Evolutionary conservation across 2,797 vertebrate species (phyloP), one percentile per base, ranked within the genome.

Genomic region (Gymnoscopelus braueri): DNA sequence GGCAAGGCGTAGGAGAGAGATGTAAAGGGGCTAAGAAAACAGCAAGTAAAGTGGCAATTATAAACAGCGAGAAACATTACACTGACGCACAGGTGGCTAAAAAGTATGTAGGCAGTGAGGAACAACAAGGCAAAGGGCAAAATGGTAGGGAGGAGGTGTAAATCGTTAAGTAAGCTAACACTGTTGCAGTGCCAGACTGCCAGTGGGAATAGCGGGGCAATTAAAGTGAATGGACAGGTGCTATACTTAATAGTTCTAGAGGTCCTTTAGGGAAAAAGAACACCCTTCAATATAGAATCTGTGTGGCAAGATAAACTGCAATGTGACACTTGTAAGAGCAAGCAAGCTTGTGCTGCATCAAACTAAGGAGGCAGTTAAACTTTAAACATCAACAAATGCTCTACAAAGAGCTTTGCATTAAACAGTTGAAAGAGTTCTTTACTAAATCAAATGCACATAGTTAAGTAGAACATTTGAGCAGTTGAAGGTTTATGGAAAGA

Each of bases 1-100:
- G 72, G 62, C 56, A 52, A 63, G 59, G 74, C 75, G 58, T 77
- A 63, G 70, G 77, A 15, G 50, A 80, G 72, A 63, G 47, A 19
- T 19, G 84, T 73, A 59, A 23, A 65, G 44, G 68, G 56, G 70
- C 53, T 53, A 59, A 74, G 65, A 78, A 82, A 75, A 81, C 51
- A 52, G 57, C 51, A 70, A 69, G 71, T 80, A 84, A 87, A 83
- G 72, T 80, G 83, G 79, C 82, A 84, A 88, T 90, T 89, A 88
- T 72, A 84, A 85, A 61, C 66, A 74, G 84, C 60, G 66, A 70
- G 77, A 61, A 69, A 79, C 67, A 76, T 59, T 24, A 50, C 26
- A 72, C 74, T 71, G 60, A 72, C 72, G 67, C 66, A 47, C 62
- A 79, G 55, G 77, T 69, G 59, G 69, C 76, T 58, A 44, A 13